phyloP scores from a whole-genome alignment of 1,140 invertebrate species.

The Ladona fulva region DNA sequence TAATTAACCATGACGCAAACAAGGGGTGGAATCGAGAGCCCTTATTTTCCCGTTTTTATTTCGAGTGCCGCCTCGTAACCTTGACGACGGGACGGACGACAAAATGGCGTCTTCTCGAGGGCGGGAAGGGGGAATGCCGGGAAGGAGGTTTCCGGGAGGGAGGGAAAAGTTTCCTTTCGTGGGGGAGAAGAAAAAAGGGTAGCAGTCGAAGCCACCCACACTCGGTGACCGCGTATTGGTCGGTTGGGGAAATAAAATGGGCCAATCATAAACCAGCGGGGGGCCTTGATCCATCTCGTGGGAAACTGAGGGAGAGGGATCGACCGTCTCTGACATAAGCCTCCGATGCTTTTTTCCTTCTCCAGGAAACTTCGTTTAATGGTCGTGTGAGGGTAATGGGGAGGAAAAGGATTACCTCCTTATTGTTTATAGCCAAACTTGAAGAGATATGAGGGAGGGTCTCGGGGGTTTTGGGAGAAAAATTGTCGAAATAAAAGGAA shows the following conservation, averaged over 20 bases:
- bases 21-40: background rate
- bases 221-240: background rate
- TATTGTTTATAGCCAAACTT: too few species aligned
- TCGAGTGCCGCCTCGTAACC: background rate
- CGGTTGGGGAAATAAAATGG: background rate
- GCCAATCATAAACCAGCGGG: background rate
- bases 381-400: too few species aligned
- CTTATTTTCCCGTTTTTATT: background rate
- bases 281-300: slow-evolving; percentile 1
- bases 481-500: too few species aligned
- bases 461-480: too few species aligned
- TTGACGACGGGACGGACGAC: background rate
- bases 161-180: background rate
- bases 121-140: background rate
- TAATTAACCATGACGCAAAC: slow-evolving; percentile 4
- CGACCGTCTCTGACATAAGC: background rate
- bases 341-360: background rate
- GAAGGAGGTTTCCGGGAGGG: background rate
- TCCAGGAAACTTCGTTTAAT: background rate
- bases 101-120: background rate
- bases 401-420: too few species aligned
- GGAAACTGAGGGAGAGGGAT: background rate
- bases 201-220: background rate
- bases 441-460: too few species aligned
- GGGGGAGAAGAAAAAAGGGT: background rate